phyloP scores from a whole-genome alignment of 2,113 vertebrate species.

The Morphnarchus princeps region DNA sequence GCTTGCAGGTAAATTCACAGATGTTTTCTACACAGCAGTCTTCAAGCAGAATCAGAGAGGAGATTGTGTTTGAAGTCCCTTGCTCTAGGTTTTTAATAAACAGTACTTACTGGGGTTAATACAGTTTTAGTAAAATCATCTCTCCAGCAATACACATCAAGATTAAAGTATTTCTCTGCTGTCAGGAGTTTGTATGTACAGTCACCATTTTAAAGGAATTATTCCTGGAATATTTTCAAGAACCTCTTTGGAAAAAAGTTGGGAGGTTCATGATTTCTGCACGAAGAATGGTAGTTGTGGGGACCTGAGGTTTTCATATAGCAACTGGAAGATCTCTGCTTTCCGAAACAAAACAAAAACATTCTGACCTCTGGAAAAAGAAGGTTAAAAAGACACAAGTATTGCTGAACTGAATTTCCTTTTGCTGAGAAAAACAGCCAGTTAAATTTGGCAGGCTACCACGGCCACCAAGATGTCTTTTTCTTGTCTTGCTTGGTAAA shows the following conservation, averaged over 20 bases:
- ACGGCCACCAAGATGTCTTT: neutral
- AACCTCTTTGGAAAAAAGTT: neutral
- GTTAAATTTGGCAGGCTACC: slow-evolving; percentile 22
- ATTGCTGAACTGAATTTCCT: slow-evolving; percentile 11
- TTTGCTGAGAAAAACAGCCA: neutral
- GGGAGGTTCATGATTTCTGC: neutral
- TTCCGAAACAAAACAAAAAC: neutral
- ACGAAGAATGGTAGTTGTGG: neutral
- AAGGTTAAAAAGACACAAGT: neutral
- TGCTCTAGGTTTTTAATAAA: neutral
- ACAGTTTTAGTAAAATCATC: neutral
- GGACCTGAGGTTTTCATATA: neutral
- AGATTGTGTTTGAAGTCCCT: neutral
- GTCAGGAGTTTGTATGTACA: neutral
- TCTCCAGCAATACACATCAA: neutral
- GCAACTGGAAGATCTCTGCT: neutral
- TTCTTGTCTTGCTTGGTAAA: neutral
- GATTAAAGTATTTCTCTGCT: neutral
- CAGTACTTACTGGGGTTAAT: neutral
- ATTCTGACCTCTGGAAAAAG: neutral
- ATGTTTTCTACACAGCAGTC: neutral
- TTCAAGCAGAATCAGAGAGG: neutral
- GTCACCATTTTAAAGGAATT: neutral
- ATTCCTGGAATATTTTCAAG: neutral
- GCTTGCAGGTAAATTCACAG: neutral